Evolutionary conservation across 2,888 invertebrate species (phyloP), one percentile per base, ranked within the genome.

Genomic region (Ischnura elegans): DNA sequence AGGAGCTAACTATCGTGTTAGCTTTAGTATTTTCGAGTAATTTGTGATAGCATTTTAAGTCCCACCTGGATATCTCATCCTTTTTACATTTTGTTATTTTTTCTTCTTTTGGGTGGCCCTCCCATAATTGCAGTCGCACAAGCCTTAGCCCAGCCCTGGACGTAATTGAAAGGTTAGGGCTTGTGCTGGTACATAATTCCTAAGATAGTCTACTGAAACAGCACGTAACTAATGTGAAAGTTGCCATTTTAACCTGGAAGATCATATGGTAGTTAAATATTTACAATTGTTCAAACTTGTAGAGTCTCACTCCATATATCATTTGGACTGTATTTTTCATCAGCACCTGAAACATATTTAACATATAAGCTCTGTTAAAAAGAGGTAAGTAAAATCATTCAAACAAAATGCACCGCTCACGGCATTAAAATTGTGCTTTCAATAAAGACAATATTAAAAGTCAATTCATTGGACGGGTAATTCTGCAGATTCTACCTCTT

Each of bases 381-480:
- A 87, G 45, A 47, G 51, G 90, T 25, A 55, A 90, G 61, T 16
- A 19, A 66, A 61, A 61, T 61, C 90, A 61, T 43, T 90, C 19
- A 55, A 90, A 90, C 19, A 43, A 90, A 61, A 45, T n/a, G 43
- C n/a, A 61, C 42, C 25, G 43, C 42, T 61, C n/a, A 66, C 90
- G 42, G 66, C 90, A 55, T 61, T 90, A 90, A 66, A 90, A 61
- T 90, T 90, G 90, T 90, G 90, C 90, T 66, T 90, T 21, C 43
- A 90, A 90, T 87, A n/a, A 87, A 61, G 90, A 90, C 43, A 90
- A 25, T 66, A 42, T 21, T 36, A 36, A 61, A 90, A 87, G 51
- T 87, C 36, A 87, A 90, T 90, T 66, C 42, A 87, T 43, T 90
- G 90, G 90, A 90, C 90, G 90, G 90, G 90, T 61, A 90, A n/a